Evolutionary conservation across 2,797 vertebrate genomes (phyloP).

Genomic region (Florisuga fusca): DNA sequence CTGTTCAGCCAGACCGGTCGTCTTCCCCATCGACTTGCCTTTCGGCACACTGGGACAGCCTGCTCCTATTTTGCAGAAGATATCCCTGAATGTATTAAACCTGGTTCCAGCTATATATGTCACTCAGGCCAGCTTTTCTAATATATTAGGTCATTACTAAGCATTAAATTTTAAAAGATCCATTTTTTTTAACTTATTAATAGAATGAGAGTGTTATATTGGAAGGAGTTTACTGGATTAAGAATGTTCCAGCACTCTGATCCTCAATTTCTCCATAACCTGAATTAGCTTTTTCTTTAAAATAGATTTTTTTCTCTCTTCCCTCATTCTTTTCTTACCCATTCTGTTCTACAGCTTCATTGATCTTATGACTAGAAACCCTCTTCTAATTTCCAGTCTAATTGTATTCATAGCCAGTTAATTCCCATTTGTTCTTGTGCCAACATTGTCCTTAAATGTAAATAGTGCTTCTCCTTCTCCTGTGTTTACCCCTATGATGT

Average conservation of each 20-base stretch:
- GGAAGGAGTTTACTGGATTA: background rate
- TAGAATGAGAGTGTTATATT: background rate
- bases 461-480: background rate
- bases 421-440: constrained; percentile 7
- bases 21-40: no score
- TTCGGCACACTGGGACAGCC: no score
- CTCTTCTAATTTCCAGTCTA: background rate
- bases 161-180: background rate
- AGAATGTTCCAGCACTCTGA: background rate
- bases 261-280: background rate
- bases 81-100: background rate
- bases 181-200: background rate
- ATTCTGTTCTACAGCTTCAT: background rate
- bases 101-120: background rate
- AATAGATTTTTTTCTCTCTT: background rate
- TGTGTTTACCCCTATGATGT: background rate
- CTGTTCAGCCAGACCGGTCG: no score
- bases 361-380: background rate
- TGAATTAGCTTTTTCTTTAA: background rate
- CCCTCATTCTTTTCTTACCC: background rate
- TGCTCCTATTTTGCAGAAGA: background rate
- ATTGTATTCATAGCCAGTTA: constrained; percentile 11
- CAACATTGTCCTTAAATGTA: background rate
- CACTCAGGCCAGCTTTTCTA: background rate
- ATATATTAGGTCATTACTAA: background rate